A percentile compares a stretch with the other conserved stretches of the same genome.
Evolutionary conservation across 1,140 invertebrate genomes (phyloP).

Genomic region (Scylla paramamosain): DNA sequence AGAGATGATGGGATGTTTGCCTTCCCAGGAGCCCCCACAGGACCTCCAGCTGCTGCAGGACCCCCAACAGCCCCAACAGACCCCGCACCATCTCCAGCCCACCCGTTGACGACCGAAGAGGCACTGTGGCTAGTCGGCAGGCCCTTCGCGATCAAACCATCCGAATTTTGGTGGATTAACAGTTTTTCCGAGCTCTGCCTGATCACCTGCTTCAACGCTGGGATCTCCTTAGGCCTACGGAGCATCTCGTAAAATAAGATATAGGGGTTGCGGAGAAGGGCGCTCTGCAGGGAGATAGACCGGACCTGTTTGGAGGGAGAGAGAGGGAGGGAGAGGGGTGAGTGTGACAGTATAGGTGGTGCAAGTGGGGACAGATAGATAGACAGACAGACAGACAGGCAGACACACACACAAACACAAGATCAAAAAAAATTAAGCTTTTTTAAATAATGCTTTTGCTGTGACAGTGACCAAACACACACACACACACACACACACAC

Average conservation of each 20-base stretch:
- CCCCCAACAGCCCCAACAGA: slow-evolving; percentile 44
- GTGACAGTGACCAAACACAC: too few species aligned
- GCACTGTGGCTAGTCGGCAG: slow-evolving; percentile 72
- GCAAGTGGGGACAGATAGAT: neutral
- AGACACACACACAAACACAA: too few species aligned
- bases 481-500: too few species aligned
- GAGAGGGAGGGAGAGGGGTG: neutral
- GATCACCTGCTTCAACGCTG: slow-evolving; percentile 54
- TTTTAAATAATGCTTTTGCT: too few species aligned
- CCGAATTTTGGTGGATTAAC: slow-evolving; percentile 64
- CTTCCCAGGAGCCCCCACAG: neutral
- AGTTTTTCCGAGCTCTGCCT: slow-evolving; percentile 68
- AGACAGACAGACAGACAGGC: too few species aligned
- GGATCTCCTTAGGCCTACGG: slow-evolving; percentile 40
- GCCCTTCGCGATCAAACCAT: neutral
- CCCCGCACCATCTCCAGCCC: slow-evolving; percentile 25
- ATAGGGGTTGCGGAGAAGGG: slow-evolving; percentile 91
- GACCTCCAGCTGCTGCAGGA: neutral
- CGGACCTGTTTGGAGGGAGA: slow-evolving; percentile 84
- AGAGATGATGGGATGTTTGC: neutral
- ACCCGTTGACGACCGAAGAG: slow-evolving; percentile 65
- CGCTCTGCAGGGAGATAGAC: slow-evolving; percentile 86
- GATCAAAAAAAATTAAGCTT: too few species aligned
- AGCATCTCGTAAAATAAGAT: slow-evolving; percentile 93
- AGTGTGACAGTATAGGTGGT: neutral